Conservation (phyloP, 2,113 vertebrate species). For the Willisornis vidua region DNA sequence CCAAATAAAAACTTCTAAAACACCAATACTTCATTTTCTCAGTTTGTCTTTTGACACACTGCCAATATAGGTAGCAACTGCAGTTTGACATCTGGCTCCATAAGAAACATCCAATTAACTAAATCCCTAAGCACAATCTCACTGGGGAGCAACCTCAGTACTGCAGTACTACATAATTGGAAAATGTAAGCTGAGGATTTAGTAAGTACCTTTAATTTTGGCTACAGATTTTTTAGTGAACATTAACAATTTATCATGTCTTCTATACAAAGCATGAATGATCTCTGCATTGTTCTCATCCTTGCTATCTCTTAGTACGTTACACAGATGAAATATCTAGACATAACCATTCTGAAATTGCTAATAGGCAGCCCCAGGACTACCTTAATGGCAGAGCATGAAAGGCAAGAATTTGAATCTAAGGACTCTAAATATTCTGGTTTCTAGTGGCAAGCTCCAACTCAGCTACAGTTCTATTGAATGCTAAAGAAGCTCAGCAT, state of each 20-base stretch:
- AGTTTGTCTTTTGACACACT: background rate
- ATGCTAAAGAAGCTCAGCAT: background rate
- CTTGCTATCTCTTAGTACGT: background rate
- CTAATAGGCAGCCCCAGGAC: background rate
- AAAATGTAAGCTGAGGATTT: background rate
- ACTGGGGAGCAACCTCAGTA: background rate
- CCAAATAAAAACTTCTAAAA: background rate
- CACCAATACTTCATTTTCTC: background rate
- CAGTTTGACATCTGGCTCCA: background rate
- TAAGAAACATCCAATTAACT: background rate
- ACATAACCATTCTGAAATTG: background rate
- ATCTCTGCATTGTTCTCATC: background rate
- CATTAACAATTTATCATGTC: background rate
- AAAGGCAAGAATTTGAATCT: background rate
- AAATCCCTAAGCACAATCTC: background rate
- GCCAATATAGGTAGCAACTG: background rate
- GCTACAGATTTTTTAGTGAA: background rate
- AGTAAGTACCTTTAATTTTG: background rate
- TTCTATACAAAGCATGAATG: background rate
- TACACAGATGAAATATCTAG: background rate
- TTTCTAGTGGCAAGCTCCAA: background rate
- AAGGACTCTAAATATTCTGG: background rate
- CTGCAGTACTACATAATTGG: background rate
- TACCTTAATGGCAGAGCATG: fast-evolving
- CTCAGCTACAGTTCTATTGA: background rate